phyloP scores from a whole-genome alignment of 2,888 invertebrate genomes.

The Drosophila multiciliata region DNA sequence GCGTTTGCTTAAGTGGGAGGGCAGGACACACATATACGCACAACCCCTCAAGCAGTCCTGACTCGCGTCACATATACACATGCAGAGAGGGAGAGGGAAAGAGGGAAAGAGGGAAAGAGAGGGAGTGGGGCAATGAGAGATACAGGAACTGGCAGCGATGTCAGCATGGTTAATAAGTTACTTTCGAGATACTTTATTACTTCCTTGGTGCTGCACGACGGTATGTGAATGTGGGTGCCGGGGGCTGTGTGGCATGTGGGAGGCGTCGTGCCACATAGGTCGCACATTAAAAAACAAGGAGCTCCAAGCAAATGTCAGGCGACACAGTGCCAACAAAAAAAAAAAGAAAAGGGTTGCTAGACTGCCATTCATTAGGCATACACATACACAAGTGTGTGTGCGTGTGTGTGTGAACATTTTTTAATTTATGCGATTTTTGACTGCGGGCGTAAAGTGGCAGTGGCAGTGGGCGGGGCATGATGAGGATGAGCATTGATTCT shows the following conservation, averaged over 20 bases:
- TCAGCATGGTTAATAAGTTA: conserved; percentile 82
- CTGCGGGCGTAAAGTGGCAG: conserved; percentile 43
- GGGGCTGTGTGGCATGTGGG: background rate
- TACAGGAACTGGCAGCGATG: conserved; percentile 70
- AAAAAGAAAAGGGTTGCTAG: conserved; percentile 55
- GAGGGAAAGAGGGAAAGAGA: conserved; percentile 8
- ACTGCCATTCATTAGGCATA: conserved; percentile 58
- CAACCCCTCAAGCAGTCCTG: conserved; percentile 32
- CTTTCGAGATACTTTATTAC: conserved; percentile 81
- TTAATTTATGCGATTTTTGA: conserved; percentile 78
- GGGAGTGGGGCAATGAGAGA: conserved; percentile 29
- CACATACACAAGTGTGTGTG: conserved; percentile 15
- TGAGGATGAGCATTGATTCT: conserved; percentile 35
- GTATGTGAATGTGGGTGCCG: background rate
- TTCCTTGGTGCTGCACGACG: conserved; percentile 72
- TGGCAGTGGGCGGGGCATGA: background rate
- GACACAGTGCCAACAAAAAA: conserved; percentile 26
- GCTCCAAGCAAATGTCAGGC: conserved; percentile 28
- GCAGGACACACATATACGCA: conserved; percentile 16
- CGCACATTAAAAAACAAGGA: conserved; percentile 41
- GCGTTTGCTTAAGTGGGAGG: conserved; percentile 40
- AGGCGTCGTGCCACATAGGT: background rate
- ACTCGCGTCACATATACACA: conserved; percentile 21
- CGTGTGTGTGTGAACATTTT: conserved; percentile 63
- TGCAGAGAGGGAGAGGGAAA: conserved; percentile 24